These are phyloP conservation scores for Cheilosia vernalis DNA, from an alignment of 2,888 invertebrate genomes.

Conservation along the genomic window DNA sequence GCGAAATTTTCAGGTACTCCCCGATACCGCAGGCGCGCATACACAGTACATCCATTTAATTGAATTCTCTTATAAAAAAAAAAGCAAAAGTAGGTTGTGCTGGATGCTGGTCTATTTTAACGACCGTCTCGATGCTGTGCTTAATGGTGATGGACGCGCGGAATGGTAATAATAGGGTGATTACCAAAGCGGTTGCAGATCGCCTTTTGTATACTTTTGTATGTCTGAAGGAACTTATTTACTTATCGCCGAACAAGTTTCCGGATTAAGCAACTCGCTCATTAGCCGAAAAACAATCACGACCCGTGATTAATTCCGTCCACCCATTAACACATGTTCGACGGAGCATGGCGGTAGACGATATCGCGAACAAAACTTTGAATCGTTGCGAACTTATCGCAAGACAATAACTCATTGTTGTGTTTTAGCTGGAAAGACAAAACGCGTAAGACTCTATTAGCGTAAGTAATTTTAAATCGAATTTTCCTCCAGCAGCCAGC, in stretches of 20 bases:
- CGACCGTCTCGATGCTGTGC: slow-evolving; percentile 12
- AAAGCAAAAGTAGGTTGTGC: neutral
- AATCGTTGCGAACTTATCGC: slow-evolving; percentile 61
- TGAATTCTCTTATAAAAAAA: slow-evolving; percentile 20
- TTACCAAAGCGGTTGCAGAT: slow-evolving; percentile 34
- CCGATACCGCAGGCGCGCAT: slow-evolving; percentile 1
- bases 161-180: slow-evolving; percentile 23
- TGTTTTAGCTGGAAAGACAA: slow-evolving; percentile 42
- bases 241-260: slow-evolving; percentile 16
- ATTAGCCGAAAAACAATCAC: slow-evolving; percentile 45
- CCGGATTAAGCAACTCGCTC: slow-evolving; percentile 46
- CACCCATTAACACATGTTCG: slow-evolving; percentile 60
- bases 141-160: slow-evolving; percentile 31
- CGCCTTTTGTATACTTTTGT: neutral
- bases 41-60: slow-evolving; percentile 17
- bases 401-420: slow-evolving; percentile 64
- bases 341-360: slow-evolving; percentile 4
- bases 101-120: slow-evolving; percentile 35
- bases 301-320: slow-evolving; percentile 49
- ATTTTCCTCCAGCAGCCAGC: slow-evolving; percentile 20
- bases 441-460: slow-evolving; percentile 70
- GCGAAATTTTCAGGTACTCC: slow-evolving; percentile 43
- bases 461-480: slow-evolving; percentile 63
- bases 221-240: neutral
- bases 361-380: slow-evolving; percentile 45